Evolutionary conservation across 2,888 invertebrate genomes (phyloP), one percentile per base, ranked within the genome.

Genomic region (Agrotis puta): DNA sequence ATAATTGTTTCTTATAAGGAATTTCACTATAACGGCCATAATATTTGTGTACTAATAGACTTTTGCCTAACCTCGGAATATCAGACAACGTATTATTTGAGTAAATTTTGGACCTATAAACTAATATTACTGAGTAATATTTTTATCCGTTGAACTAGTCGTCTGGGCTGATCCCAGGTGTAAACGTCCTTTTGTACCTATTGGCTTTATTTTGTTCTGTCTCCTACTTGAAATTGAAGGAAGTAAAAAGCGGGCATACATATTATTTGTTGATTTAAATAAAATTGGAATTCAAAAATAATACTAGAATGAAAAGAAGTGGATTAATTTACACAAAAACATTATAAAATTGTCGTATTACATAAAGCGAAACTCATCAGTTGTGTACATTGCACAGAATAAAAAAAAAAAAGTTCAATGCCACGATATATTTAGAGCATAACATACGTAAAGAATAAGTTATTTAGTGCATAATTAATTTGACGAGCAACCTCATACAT

Each of bases 401-500:
- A 64, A 22, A 27, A 45, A 16, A n/a, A 13, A 9, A 3, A 13
- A 39, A 64, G 27, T 73, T 33, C 58, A 76, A 59, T 59, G 53
- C 43, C 70, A 43, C 11, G 7, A 2, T 7, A 22, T 57, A 43
- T 53, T 51, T 16, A 53, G 56, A 72, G 56, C 56, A 64, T 45
- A 56, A 56, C 7, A 22, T 13, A 16, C 22, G 58, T 64, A n/a
- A 48, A 67, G 45, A 33, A 51, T n/a, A 13, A 47, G 18, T 22
- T 39, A 67, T 50, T 43, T 43, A 43, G 67, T 67, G 20, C 39
- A 43, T 50, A 27, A 50, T 67, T 13, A 64, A 48, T 66, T 72
- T 61, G 64, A 74, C 20, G 20, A 3, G 0, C 45, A 53, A 5
- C 22, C 50, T 14, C 45, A 50, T 4, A 72, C 1, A 43, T n/a